These are phyloP conservation scores for Todus mexicanus DNA, from an alignment of 2,797 vertebrate genomes.

Conservation along the genomic window DNA sequence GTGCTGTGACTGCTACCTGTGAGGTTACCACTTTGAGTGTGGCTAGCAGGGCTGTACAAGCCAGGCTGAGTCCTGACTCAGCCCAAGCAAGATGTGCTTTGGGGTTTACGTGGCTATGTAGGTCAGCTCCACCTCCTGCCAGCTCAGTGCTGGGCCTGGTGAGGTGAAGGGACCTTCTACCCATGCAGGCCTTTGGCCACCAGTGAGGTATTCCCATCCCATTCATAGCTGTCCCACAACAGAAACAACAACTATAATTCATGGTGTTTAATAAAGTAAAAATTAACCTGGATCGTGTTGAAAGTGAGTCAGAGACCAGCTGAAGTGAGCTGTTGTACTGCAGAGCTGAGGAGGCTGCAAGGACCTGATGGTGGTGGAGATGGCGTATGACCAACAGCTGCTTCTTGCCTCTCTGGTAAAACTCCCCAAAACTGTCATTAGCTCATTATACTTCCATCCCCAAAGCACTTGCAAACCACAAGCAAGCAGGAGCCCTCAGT, in stretches of 20 bases:
- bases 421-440: not conserved
- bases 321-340: not conserved
- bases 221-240: not conserved
- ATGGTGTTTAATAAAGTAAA: not conserved
- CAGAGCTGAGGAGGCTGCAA: not conserved
- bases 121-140: not conserved
- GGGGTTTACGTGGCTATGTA: not conserved
- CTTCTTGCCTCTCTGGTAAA: not conserved
- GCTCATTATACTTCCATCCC: not conserved
- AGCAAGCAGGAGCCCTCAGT: not conserved
- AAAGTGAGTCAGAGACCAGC: not conserved
- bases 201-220: rapidly evolving
- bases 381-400: not conserved
- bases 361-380: not conserved
- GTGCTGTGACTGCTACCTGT: rapidly evolving
- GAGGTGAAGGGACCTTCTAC: not conserved
- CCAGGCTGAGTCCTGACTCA: not conserved
- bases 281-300: not conserved
- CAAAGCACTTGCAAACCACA: not conserved
- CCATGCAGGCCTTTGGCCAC: not conserved
- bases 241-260: not conserved
- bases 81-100: not conserved
- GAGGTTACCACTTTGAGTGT: no score
- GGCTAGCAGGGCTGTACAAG: not conserved
- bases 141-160: not conserved